phyloP scores from a whole-genome alignment of 2,888 invertebrate species.

The Andrena haemorrhoa region DNA sequence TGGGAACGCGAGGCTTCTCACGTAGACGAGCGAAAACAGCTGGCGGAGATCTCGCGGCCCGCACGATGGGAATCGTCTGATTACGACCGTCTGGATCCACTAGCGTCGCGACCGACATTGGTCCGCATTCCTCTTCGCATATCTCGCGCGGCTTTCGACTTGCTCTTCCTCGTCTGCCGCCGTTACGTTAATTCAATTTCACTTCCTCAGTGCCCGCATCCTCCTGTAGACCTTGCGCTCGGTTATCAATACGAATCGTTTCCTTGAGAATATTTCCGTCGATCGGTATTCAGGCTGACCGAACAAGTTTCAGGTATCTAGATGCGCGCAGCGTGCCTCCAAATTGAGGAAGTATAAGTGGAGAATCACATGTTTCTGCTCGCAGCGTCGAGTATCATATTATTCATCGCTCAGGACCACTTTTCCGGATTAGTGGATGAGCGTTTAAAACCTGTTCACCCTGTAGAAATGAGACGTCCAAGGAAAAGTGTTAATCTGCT shows the following conservation, averaged over 20 bases:
- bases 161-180: neutral
- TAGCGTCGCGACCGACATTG: conserved; percentile 21
- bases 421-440: too few species aligned
- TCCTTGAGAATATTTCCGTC: conserved; percentile 51
- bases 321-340: neutral
- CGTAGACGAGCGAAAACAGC: conserved; percentile 67
- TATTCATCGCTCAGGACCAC: too few species aligned
- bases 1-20: conserved; percentile 82
- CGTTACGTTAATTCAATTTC: conserved; percentile 32
- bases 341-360: neutral
- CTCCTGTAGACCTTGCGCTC: neutral
- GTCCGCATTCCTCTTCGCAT: conserved; percentile 33
- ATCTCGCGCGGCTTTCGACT: neutral
- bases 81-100: conserved; percentile 39
- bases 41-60: conserved; percentile 33
- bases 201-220: neutral
- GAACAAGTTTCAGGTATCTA: neutral
- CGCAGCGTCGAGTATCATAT: too few species aligned
- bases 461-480: too few species aligned
- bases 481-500: too few species aligned
- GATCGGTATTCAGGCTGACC: neutral
- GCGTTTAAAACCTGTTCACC: too few species aligned
- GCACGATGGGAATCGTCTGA: conserved; percentile 62
- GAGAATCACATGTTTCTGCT: too few species aligned
- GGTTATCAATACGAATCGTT: conserved; percentile 79